Evolutionary conservation across 2,113 vertebrate species (phyloP), one percentile per base, ranked within the genome.

Genomic region (Xenus cinereus): DNA sequence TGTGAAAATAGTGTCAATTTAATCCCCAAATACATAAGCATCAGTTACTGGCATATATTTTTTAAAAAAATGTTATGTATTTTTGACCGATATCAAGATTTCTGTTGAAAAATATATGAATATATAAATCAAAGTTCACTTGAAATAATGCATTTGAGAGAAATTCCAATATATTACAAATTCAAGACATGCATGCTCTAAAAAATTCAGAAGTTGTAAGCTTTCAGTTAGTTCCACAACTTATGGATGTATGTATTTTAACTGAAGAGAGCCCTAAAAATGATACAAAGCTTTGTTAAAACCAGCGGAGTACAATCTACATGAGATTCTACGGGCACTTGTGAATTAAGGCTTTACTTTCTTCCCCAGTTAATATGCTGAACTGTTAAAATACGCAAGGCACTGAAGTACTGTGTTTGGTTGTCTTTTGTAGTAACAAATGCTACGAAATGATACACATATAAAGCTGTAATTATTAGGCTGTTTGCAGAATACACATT

Each of bases 331-430:
- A 45, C n/a, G 59, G 84, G 57, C 62, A 57, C 51, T 59, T 85
- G 56, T 75, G 69, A 73, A 85, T 90, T 91, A 95, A 95, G 90
- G 92, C 85, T 35, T 84, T 75, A 41, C 21, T 21, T 93, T 62
- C 20, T 8, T 4, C 45, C 64, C 19, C 79, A 48, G 63, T 89
- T 87, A 68, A 79, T 68, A 60, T 5, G 54, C 57, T 72, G 72
- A 94, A 48, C 60, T 82, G 48, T 74, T 84, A 90, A 95, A 94
- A 97, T 43, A 95, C 6, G 17, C 75, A 98, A 98, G 96, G 96
- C 95, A 97, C 96, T 85, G 66, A 86, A 89, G 51, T 72, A 69
- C 73, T 92, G 59, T 15, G 69, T 87, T 94, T 94, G 76, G 83
- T 85, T 82, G 84, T 79, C 80, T 91, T 92, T 57, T 73, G 82